A percentile compares a stretch with the other conserved stretches of the same genome.
Conservation (phyloP, 2,797 vertebrate genomes). For the Pipistrellus nathusii region DNA sequence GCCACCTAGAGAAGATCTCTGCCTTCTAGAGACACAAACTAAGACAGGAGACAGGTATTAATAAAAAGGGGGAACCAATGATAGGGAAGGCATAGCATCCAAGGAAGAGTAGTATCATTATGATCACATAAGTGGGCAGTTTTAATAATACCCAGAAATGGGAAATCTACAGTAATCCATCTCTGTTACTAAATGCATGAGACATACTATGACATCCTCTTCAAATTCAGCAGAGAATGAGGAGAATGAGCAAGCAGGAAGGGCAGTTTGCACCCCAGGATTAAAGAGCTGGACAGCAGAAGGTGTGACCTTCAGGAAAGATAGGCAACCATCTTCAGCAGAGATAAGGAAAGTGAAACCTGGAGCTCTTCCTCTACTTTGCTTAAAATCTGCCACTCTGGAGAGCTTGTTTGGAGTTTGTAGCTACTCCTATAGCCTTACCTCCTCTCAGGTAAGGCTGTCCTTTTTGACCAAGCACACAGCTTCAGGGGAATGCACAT, state of each 20-base stretch:
- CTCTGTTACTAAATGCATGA: not conserved
- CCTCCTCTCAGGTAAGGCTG: not conserved
- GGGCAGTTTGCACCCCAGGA: not conserved
- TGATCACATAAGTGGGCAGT: not conserved
- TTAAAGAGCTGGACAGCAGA: not conserved
- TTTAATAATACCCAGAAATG: not conserved
- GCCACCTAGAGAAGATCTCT: not conserved
- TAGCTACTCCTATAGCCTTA: not conserved
- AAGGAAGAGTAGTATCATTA: not conserved
- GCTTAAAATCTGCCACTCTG: constrained; percentile 1
- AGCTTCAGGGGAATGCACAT: not conserved
- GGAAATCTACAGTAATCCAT: not conserved
- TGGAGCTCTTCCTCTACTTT: not conserved
- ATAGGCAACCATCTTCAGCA: not conserved
- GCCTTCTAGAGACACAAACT: not conserved
- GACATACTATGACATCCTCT: not conserved
- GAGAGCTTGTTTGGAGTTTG: not conserved
- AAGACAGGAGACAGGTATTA: not conserved
- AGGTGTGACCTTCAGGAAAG: not conserved
- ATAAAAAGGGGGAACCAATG: not conserved
- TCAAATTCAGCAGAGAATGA: not conserved
- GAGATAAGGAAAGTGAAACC: not conserved
- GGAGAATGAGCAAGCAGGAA: not conserved
- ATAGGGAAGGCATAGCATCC: not conserved
- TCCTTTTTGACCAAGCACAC: not conserved